Conservation (phyloP, 2,888 invertebrate genomes). For the Anthophora plumipes region DNA sequence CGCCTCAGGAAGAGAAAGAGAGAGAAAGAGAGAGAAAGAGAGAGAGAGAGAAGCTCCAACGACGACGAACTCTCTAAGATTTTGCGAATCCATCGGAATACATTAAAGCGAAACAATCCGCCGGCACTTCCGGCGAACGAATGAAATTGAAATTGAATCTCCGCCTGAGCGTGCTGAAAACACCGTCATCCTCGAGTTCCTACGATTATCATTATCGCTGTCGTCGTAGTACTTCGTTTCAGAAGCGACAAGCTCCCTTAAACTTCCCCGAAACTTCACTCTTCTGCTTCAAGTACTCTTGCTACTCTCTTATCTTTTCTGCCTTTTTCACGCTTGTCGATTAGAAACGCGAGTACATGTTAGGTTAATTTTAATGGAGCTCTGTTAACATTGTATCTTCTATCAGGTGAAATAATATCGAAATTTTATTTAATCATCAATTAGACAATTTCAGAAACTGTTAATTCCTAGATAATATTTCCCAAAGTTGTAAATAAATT, state of each 20-base stretch:
- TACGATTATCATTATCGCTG: conserved; percentile 8
- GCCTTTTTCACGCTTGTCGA: background rate
- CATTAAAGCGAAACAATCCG: conserved; percentile 46
- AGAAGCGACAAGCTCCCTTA: background rate
- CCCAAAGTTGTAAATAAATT: too few species aligned
- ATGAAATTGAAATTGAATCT: conserved; percentile 39
- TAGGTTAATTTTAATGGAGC: background rate
- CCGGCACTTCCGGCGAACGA: background rate
- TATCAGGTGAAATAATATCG: background rate
- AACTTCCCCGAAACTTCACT: background rate
- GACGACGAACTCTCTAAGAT: conserved; percentile 20
- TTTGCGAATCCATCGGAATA: conserved; percentile 46
- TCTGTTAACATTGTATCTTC: background rate
- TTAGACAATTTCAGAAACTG: too few species aligned
- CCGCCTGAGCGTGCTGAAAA: background rate
- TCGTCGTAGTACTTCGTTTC: conserved; percentile 7
- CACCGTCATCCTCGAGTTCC: background rate
- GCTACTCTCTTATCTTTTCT: background rate
- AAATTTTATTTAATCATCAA: conserved; percentile 3
- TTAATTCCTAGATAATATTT: too few species aligned
- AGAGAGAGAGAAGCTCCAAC: background rate
- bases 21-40: too few species aligned
- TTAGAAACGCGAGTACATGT: background rate
- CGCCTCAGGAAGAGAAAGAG: background rate
- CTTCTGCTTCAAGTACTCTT: too few species aligned